Conservation (phyloP, 2,888 invertebrate genomes). For the Bellardia bayeri region DNA sequence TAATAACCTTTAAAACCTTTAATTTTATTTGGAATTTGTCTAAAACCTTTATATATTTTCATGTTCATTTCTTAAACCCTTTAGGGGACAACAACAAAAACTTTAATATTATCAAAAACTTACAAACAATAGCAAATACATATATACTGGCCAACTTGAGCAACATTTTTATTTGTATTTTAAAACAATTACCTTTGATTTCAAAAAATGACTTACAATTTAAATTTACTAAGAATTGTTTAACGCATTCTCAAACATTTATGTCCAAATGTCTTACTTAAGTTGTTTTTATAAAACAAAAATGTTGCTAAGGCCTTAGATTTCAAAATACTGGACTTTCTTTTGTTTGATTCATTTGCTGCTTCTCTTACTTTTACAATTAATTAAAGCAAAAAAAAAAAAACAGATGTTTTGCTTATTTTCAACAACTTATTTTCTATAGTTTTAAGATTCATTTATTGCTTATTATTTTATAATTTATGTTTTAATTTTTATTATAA, state of each 20-base stretch:
- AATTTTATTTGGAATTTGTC: constrained; percentile 38
- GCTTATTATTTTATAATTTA: constrained; percentile 46
- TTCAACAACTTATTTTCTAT: constrained; percentile 18
- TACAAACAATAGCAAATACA: not conserved
- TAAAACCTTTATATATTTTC: constrained; percentile 30
- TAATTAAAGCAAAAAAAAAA: not conserved
- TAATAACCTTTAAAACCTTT: constrained; percentile 27
- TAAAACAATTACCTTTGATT: not conserved
- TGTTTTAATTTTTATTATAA: constrained; percentile 58
- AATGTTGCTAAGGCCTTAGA: constrained; percentile 19
- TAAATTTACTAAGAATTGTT: not conserved
- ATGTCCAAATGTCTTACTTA: not conserved
- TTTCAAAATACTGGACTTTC: constrained; percentile 19
- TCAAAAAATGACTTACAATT: not conserved
- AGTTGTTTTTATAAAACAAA: not conserved
- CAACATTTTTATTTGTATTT: constrained; percentile 28
- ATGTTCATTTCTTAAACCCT: constrained; percentile 48
- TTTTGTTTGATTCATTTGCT: not conserved
- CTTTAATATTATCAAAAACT: constrained; percentile 36
- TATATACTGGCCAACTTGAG: constrained; percentile 44
- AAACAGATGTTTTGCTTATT: not conserved
- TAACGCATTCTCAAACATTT: not conserved
- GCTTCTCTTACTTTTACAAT: not conserved
- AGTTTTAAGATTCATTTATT: constrained; percentile 34
- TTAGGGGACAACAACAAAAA: constrained; percentile 56